Evolutionary conservation across 2,888 invertebrate species (phyloP), one percentile per base, ranked within the genome.

Genomic region (Synanthedon tipuliformis): DNA sequence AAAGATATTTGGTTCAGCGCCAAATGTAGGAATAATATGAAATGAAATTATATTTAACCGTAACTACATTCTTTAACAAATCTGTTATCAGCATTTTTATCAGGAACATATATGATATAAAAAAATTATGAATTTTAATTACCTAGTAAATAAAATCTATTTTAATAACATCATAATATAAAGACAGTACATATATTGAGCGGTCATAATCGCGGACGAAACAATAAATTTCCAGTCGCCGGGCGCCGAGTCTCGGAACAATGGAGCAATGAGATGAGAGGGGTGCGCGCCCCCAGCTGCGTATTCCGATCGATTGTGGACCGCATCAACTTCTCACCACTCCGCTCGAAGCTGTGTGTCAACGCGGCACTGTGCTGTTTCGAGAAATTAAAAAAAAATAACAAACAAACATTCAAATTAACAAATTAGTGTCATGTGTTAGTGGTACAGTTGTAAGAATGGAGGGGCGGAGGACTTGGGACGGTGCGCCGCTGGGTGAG

Each of bases 201-300:
- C 45, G 45, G 45, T 45, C 45, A 45, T 27, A 48, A 48, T 11
- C 64, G 61, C 67, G 71, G 75, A 68, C 71, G 71, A 69, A 59
- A 54, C 53, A 66, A 75, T 77, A 78, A 82, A 84, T 85, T 27
- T 82, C 77, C 73, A 74, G 69, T 76, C 78, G 72, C 77, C 34
- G 34, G 34, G 34, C 34, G 34, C 34, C 34, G 34, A 34, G 74
- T 79, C 80, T 70, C 72, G 66, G 80, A 79, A 81, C 82, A 84
- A 80, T 77, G 66, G 65, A 65, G 53, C 55, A 55, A 65, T 62
- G 81, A 81, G 83, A 82, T 79, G 73, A 76, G 83, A 83, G 84
- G 86, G 86, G 86, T 84, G 86, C 83, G 84, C 85, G 71, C 86
- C 86, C 86, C 86, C 86, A 85, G 81, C 84, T 85, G 86, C 86